These are phyloP conservation scores for Acropternis orthonyx DNA, from an alignment of 2,797 vertebrate genomes.

Conservation along the genomic window DNA sequence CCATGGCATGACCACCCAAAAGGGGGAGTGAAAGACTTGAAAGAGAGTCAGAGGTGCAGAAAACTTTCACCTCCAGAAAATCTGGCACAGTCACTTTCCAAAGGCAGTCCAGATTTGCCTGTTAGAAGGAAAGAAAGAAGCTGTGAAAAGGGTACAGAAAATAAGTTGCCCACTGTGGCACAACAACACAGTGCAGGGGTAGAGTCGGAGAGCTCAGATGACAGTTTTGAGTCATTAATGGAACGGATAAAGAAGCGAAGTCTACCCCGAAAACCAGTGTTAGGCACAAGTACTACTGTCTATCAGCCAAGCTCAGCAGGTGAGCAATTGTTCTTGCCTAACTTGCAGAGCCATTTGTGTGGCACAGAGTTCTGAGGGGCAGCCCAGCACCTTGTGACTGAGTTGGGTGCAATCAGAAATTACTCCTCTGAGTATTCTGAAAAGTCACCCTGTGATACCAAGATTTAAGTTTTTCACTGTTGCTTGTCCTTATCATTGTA, in stretches of 20 bases:
- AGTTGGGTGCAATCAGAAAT: not conserved
- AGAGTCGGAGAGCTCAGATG: slow-evolving; percentile 78
- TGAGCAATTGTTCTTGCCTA: not conserved
- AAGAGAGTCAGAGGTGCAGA: not conserved
- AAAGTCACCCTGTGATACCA: not conserved
- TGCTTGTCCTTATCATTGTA: not conserved
- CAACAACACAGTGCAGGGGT: accelerated
- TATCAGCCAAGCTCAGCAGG: not conserved
- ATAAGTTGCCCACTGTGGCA: not conserved
- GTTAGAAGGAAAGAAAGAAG: not conserved
- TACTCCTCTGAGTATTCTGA: not conserved
- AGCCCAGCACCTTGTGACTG: not conserved
- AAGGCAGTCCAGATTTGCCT: not conserved
- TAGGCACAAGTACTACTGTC: slow-evolving; percentile 3
- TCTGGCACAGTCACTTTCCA: not conserved
- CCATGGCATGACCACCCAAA: slow-evolving; percentile 64
- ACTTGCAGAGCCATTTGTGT: not conserved
- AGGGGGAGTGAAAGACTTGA: not conserved
- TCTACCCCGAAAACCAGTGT: not conserved
- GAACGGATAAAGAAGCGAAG: slow-evolving; percentile 77
- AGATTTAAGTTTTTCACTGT: not conserved
- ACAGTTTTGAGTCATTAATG: slow-evolving; percentile 82
- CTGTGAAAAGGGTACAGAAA: not conserved
- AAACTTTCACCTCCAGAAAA: not conserved
- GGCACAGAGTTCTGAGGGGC: not conserved